Base-by-base conservation (phyloP, 2,113 vertebrate species). In the Haemorhous mexicanus region DNA sequence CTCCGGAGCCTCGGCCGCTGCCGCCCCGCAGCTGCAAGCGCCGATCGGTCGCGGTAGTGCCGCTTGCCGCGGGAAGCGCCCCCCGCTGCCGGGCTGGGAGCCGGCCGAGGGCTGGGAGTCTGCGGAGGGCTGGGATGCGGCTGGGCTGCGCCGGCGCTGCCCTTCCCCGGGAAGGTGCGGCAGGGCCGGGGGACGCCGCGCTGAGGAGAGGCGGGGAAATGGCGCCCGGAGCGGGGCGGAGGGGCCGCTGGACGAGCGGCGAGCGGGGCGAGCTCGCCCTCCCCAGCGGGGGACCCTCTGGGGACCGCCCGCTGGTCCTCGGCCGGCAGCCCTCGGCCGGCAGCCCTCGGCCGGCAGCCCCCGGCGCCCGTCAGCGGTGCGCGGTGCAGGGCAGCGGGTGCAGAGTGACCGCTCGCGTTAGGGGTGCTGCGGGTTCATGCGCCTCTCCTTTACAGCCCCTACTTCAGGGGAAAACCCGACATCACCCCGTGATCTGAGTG, bases 161-260 rank as follows among this genome's bases (percentile, higher is more conserved):
- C 61, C 49, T 83, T 41, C 70, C 70, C 70, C 30, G 80, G 72
- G 75, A 83, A 91, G 69, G 69, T 73, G 78, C 84, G 28, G 70
- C 37, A 9, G 59, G n/a, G 73, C 32, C 49, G 78, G 82, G 16
- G 17, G 56, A 64, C 91, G 91, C 89, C 84, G 93, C 89, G 86
- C 91, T 41, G 76, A 89, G 95, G 95, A 89, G 68, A 47, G 63
- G 73, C 58, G 81, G 81, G 76, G 95, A 87, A 95, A 95, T 93
- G 87, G 85, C 93, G 84, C 68, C 82, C 8, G 8, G 85, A 41
- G 84, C 41, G 64, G 74, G 39, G 75, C 85, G 41, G 49, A 87
- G 93, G 76, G 80, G 41, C 64, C 27, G 46, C 56, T 2, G 83
- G 89, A 39, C 24, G n/a, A 35, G 32, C 20, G 16, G 52, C 35